Evolutionary conservation across 2,888 invertebrate genomes (phyloP).

Genomic region (Limenitis camilla): DNA sequence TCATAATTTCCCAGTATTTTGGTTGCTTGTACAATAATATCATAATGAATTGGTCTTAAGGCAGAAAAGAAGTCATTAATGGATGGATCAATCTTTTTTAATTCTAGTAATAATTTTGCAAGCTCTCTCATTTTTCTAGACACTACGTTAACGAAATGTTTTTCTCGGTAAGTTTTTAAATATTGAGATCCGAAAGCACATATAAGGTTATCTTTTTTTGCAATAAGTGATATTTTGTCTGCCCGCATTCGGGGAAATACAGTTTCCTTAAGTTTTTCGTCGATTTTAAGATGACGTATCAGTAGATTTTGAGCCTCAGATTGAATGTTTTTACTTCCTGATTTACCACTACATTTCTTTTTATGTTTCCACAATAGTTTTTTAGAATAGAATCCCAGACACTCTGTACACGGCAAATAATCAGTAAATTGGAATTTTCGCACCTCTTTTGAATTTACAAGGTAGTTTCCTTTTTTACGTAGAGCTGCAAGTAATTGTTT

Average conservation of each 20-base stretch:
- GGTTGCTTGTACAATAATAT: constrained; percentile 4
- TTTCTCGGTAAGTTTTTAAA: constrained; percentile 7
- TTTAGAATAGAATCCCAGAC: no score
- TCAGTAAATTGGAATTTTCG: no score
- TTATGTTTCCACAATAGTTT: no score
- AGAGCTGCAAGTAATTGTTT: no score
- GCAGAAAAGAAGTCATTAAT: constrained; percentile 5
- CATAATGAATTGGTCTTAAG: constrained; percentile 8
- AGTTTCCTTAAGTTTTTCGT: constrained; percentile 4
- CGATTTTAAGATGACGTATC: not conserved
- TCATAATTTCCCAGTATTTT: constrained; percentile 6
- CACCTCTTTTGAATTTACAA: no score
- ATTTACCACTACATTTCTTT: constrained; percentile 4
- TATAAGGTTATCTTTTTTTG: constrained; percentile 14
- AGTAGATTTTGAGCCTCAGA: constrained; percentile 9
- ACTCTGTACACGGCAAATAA: no score
- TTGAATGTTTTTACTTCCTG: constrained; percentile 4
- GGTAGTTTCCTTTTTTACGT: no score
- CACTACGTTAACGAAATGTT: constrained; percentile 1
- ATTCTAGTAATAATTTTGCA: constrained; percentile 20
- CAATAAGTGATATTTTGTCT: constrained; percentile 17
- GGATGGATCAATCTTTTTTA: constrained; percentile 16
- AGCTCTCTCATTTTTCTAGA: constrained; percentile 5
- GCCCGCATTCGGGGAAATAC: no score
- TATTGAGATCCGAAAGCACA: constrained; percentile 12